Conservation (phyloP, 2,888 invertebrate species). For the Blastobasis lacticolella region DNA sequence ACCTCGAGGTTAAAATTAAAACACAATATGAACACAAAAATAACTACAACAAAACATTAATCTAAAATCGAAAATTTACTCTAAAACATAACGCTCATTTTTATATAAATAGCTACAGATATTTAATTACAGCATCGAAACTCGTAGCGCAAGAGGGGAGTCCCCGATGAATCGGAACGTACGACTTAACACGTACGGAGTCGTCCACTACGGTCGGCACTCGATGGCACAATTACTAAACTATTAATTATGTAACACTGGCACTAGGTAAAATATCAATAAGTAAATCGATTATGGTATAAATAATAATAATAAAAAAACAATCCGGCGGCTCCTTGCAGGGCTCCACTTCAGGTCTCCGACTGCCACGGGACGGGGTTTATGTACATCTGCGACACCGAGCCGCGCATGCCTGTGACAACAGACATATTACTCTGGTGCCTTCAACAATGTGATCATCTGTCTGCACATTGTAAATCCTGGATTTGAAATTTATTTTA, state of each 20-base stretch:
- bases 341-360: conserved; percentile 19
- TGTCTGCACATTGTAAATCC: too few relatives aligned
- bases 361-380: conserved; percentile 79
- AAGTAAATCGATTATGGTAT: not conserved
- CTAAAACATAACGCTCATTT: conserved; percentile 37
- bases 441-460: too few relatives aligned
- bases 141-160: too few relatives aligned
- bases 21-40: conserved; percentile 17
- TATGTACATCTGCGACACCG: conserved; percentile 76
- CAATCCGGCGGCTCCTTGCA: too few relatives aligned
- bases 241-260: not conserved
- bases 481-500: too few relatives aligned
- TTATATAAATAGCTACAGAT: not conserved
- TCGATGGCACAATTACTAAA: too few relatives aligned
- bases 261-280: not conserved
- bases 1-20: conserved; percentile 15
- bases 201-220: too few relatives aligned
- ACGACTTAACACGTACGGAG: too few relatives aligned
- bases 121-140: too few relatives aligned
- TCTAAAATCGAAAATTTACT: conserved; percentile 44
- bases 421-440: too few relatives aligned
- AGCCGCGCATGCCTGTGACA: conserved; percentile 75
- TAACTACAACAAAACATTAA: conserved; percentile 31
- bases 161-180: too few relatives aligned
- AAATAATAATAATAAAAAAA: not conserved